A percentile compares a stretch with the other conserved stretches of the same genome.
Evolutionary conservation across 2,888 invertebrate genomes (phyloP).

Genomic region (Morpho deidamia): DNA sequence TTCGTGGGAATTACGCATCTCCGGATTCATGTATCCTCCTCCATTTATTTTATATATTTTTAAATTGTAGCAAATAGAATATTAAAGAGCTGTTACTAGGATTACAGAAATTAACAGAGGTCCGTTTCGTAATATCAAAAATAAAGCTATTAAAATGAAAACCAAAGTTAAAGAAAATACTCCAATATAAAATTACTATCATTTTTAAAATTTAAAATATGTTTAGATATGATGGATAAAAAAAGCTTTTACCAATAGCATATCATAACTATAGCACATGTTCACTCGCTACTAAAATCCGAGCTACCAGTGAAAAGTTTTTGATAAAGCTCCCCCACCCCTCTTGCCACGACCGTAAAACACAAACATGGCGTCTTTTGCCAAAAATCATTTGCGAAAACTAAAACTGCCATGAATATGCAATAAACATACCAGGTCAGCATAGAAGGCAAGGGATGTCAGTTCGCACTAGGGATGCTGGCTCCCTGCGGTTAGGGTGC

Average conservation of each 20-base stretch:
- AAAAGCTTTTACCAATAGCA: too few relatives aligned
- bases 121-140: not conserved
- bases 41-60: too few relatives aligned
- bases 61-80: too few relatives aligned
- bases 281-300: too few relatives aligned
- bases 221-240: too few relatives aligned
- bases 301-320: too few relatives aligned
- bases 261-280: too few relatives aligned
- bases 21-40: too few relatives aligned
- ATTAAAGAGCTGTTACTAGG: not conserved
- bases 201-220: too few relatives aligned
- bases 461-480: conserved; percentile 67
- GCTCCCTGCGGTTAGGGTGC: conserved; percentile 58
- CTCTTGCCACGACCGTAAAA: not conserved
- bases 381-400: conserved; percentile 49
- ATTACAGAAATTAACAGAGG: not conserved
- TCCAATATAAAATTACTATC: too few relatives aligned
- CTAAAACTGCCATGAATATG: conserved; percentile 60
- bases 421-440: conserved; percentile 71
- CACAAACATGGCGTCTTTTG: not conserved
- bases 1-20: too few relatives aligned
- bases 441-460: conserved; percentile 47
- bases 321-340: too few relatives aligned
- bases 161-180: not conserved
- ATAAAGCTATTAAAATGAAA: not conserved